Base-by-base conservation (phyloP, 2,113 vertebrate species). In the Pteropus alecto region DNA sequence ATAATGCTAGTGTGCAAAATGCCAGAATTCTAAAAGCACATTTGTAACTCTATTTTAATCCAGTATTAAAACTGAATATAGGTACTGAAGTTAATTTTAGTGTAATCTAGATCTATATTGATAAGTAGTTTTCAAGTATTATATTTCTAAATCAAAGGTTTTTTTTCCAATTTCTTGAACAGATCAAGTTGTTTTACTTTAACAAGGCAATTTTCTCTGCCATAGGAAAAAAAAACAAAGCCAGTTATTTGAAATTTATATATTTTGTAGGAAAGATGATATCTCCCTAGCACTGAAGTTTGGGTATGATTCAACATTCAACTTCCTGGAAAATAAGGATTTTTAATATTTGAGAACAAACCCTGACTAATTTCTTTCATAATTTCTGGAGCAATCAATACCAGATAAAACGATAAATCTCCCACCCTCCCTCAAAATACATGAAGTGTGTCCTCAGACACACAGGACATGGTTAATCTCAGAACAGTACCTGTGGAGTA, bases 1-100 rank as follows among this genome's bases (percentile, higher is more conserved):
- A 46, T 51, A 43, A 91, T 92, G n/a, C 33, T 58, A 73, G 5
- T 16, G 18, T 93, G 54, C 1, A 85, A 85, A 77, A 78, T 78
- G 35, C 35, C 60, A 93, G 61, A 87, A 28, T 76, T 67, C 96
- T 3, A 81, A 83, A 93, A 78, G 5, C 48, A 35, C 21, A 83
- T 94, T 90, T 91, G 77, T 93, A 13, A 93, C 15, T 61, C 84
- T 93, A 21, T 63, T 63, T 93, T 74, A 90, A 92, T 70, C 13
- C 12, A 54, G 11, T 87, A 30, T 43, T 90, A 28, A 71, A 74
- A 95, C 9, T 46, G 77, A 79, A 61, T n/a, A 51, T 78, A 33
- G 46, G n/a, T 54, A 43, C 26, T 74, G 26, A 78, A 43, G 38
- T 21, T 82, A 43, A 82, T 12, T 74, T 85, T 33, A 71, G 2